Conservation (phyloP, 2,113 vertebrate species). For the Cichladusa arquata region DNA sequence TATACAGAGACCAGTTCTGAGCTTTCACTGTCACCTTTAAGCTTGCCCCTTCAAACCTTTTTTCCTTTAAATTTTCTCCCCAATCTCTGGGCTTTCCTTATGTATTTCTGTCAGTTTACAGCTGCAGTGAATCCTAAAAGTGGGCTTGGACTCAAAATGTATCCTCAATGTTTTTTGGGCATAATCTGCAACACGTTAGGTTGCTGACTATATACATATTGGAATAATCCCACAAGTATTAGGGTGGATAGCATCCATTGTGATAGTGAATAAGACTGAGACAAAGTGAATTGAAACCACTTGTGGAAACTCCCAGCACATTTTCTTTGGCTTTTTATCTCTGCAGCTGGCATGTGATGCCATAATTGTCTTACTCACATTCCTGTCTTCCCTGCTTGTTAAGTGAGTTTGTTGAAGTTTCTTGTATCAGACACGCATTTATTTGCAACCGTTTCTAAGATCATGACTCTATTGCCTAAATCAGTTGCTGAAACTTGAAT, state of each 20-base stretch:
- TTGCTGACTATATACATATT: not conserved
- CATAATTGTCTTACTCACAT: not conserved
- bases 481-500: not conserved
- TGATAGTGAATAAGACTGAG: not conserved
- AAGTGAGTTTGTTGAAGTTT: not conserved
- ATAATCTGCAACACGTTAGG: not conserved
- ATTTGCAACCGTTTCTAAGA: not conserved
- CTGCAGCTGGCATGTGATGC: not conserved
- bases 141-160: not conserved
- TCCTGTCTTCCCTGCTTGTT: not conserved
- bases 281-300: not conserved
- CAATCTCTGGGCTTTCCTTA: not conserved
- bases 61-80: not conserved
- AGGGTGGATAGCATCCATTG: not conserved
- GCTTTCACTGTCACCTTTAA: not conserved
- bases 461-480: not conserved
- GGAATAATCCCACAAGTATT: not conserved
- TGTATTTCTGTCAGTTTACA: not conserved
- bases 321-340: not conserved
- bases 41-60: not conserved
- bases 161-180: not conserved
- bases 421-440: not conserved
- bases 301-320: not conserved
- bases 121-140: not conserved
- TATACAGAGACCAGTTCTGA: not conserved